These are phyloP conservation scores for Neosalanx taihuensis DNA, from an alignment of 2,797 vertebrate species.

Conservation along the genomic window DNA sequence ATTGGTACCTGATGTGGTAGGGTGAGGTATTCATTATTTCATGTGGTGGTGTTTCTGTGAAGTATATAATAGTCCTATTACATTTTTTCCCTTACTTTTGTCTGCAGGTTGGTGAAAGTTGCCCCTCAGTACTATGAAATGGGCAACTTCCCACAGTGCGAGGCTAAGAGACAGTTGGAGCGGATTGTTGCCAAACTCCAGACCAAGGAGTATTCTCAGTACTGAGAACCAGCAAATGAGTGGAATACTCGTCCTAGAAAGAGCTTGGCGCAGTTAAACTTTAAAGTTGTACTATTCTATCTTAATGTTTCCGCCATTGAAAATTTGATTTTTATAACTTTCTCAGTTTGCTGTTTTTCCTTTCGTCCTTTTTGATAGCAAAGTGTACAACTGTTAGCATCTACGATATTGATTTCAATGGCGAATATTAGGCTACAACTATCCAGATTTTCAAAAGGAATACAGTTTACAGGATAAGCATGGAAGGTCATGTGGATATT, in stretches of 20 bases:
- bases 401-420: constrained; percentile 49
- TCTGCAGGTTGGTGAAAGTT: constrained; percentile 91
- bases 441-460: constrained; percentile 56
- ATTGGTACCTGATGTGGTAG: neutral
- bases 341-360: constrained; percentile 37
- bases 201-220: constrained; percentile 95
- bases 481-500: constrained; percentile 86
- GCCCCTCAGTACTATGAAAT: constrained; percentile 97
- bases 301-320: constrained; percentile 83
- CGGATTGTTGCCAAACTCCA: constrained; percentile 94
- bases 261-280: constrained; percentile 68
- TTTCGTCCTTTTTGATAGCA: constrained; percentile 57
- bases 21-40: constrained; percentile 33
- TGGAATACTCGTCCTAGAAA: neutral
- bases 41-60: constrained; percentile 37
- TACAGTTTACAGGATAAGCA: constrained; percentile 82
- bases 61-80: too few species aligned
- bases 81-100: neutral
- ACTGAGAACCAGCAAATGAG: constrained; percentile 68
- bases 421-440: constrained; percentile 50
- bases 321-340: constrained; percentile 84
- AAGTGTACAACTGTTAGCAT: constrained; percentile 47
- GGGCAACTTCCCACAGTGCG: constrained; percentile 97
- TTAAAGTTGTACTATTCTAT: constrained; percentile 70
- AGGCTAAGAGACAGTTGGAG: constrained; percentile 97